Evolutionary conservation across 2,888 invertebrate genomes (phyloP), one percentile per base, ranked within the genome.

Genomic region (Troglohyphantes excavatus): DNA sequence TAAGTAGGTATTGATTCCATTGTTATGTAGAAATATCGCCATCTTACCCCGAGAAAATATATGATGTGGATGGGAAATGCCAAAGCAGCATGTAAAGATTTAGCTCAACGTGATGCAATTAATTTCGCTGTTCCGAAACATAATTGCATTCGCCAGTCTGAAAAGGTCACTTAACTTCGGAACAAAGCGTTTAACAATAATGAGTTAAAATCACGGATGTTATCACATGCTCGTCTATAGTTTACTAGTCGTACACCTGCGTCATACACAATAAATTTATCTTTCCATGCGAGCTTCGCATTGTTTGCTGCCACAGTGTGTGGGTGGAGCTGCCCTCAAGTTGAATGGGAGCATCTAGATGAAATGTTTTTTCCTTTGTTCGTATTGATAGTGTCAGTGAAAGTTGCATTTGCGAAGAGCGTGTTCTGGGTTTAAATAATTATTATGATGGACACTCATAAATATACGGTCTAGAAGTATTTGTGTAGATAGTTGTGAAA

Each of bases 101-200:
- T 63, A 76, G 33, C 27, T 39, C 65, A 46, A 19, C 39, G 65
- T 78, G 63, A 78, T 78, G 65, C 65, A 78, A 78, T 65, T 78
- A 65, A 78, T 78, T 78, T 65, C 78, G 43, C 26, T 65, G 63
- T 11, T 65, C 21, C 6, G 46, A 27, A 46, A n/a, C 46, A 26
- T 78, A 78, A 78, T 78, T 65, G 65, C 78, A 65, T 65, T 78
- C 33, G 27, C 65, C 39, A 65, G 23, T 65, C 29, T 78, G 65
- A 39, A 67, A 78, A 78, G 78, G 63, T 67, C 65, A 78, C 65
- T 78, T 78, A 78, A 65, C 39, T 39, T 26, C 39, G 2, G 46
- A 78, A 78, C 78, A 78, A 78, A 78, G 78, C 78, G 27, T 78
- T 78, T 65, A 78, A 46, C 78, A 65, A 63, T 78, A 78, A 78